Percentiles rank a stretch among this genome's conserved stretches.
Evolutionary conservation across 1,140 invertebrate genomes (phyloP).

Genomic region (Cydia strobilella): DNA sequence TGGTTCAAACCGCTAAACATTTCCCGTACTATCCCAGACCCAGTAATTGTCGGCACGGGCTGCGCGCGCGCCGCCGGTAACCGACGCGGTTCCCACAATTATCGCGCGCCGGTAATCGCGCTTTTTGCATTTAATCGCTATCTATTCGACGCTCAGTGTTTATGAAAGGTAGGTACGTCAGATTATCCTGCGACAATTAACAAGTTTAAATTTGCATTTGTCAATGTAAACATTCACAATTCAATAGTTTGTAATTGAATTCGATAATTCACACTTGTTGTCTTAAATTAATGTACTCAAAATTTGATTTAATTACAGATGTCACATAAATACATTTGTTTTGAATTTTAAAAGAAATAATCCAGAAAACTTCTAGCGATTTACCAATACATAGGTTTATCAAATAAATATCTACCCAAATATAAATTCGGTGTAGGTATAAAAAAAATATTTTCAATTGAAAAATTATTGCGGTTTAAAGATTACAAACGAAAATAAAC

Average conservation of each 20-base stretch:
- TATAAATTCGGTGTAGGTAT: neutral
- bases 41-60: conserved; percentile 23
- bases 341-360: no score
- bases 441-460: no score
- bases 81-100: conserved; percentile 10
- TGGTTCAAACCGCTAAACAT: neutral
- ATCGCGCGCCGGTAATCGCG: neutral
- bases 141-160: neutral
- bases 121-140: conserved; percentile 18
- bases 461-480: neutral
- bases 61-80: conserved; percentile 29
- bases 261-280: neutral
- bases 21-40: neutral
- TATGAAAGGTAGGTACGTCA: neutral
- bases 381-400: no score
- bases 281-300: neutral
- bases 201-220: neutral
- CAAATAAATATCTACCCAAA: no score
- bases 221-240: neutral
- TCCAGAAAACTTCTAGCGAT: no score
- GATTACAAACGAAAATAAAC: neutral
- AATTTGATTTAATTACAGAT: no score
- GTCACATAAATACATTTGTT: no score
- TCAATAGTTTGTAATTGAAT: neutral
- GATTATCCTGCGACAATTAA: neutral